These are phyloP conservation scores for Drosophila mimetica DNA, from an alignment of 2,888 invertebrate genomes.

Conservation along the genomic window DNA sequence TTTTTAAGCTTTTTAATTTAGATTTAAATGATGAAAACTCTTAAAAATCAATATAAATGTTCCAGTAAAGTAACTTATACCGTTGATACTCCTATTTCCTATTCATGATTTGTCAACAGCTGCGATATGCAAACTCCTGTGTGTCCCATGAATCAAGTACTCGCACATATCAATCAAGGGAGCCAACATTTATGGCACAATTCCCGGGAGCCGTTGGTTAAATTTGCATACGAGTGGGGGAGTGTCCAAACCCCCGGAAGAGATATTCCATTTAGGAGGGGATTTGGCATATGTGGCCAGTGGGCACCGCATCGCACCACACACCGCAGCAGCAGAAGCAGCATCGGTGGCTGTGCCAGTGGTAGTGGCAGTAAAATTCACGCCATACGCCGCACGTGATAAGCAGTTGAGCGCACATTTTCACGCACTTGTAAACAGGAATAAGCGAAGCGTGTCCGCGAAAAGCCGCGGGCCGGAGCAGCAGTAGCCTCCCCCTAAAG, in stretches of 20 bases:
- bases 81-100: background rate
- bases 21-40: background rate
- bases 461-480: conserved; percentile 60
- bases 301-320: conserved; percentile 16
- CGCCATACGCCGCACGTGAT: conserved; percentile 70
- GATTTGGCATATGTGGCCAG: conserved; percentile 43
- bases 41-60: background rate
- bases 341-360: conserved; percentile 32
- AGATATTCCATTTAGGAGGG: conserved; percentile 30
- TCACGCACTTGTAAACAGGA: conserved; percentile 78
- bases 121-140: no score
- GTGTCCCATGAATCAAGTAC: conserved; percentile 24
- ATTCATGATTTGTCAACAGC: conserved; percentile 6
- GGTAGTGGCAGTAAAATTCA: conserved; percentile 66
- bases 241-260: conserved; percentile 30
- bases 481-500: background rate
- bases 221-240: conserved; percentile 36
- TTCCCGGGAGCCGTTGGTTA: conserved; percentile 11
- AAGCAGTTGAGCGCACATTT: conserved; percentile 78
- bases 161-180: conserved; percentile 28
- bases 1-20: no score
- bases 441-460: conserved; percentile 72
- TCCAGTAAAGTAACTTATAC: no score
- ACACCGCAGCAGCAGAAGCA: conserved; percentile 24
- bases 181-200: conserved; percentile 30